Conservation (phyloP, 2,888 invertebrate species). For the Alitta virens region DNA sequence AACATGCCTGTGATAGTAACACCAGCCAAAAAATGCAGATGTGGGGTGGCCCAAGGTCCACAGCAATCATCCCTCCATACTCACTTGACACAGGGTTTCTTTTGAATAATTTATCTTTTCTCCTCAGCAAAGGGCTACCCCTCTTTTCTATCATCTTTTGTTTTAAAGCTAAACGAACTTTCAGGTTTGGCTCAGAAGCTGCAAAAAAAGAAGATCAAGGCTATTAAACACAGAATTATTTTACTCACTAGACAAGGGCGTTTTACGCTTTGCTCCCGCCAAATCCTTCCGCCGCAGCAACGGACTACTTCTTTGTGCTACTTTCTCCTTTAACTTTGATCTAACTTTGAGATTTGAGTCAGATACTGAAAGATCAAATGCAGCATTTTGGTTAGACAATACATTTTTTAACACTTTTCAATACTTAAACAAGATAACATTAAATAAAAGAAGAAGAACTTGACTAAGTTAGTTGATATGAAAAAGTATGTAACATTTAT, state of each 20-base stretch:
- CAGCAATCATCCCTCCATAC: no score
- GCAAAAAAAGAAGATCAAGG: slow-evolving; percentile 24
- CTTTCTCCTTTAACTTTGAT: slow-evolving; percentile 72
- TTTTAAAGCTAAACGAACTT: slow-evolving; percentile 62
- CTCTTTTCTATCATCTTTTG: slow-evolving; percentile 82
- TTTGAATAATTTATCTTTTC: slow-evolving; percentile 59
- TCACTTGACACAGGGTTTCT: no score
- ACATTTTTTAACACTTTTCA: no score
- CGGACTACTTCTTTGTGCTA: slow-evolving; percentile 86
- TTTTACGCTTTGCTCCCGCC: slow-evolving; percentile 10
- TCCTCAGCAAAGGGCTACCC: slow-evolving; percentile 82
- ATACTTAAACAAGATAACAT: no score
- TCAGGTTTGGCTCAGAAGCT: slow-evolving; percentile 93
- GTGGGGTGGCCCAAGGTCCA: no score
- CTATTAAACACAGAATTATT: no score
- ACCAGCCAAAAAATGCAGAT: no score
- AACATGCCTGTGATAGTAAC: no score
- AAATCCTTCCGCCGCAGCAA: slow-evolving; percentile 73
- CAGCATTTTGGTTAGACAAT: no score
- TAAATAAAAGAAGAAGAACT: no score
- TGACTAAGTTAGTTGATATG: no score
- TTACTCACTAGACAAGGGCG: slow-evolving; percentile 1
- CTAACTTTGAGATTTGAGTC: slow-evolving; percentile 81
- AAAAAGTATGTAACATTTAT: no score
- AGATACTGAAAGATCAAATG: slow-evolving; percentile 66